Conservation (phyloP, 2,888 invertebrate species). For the Eupithecia vulgata region DNA sequence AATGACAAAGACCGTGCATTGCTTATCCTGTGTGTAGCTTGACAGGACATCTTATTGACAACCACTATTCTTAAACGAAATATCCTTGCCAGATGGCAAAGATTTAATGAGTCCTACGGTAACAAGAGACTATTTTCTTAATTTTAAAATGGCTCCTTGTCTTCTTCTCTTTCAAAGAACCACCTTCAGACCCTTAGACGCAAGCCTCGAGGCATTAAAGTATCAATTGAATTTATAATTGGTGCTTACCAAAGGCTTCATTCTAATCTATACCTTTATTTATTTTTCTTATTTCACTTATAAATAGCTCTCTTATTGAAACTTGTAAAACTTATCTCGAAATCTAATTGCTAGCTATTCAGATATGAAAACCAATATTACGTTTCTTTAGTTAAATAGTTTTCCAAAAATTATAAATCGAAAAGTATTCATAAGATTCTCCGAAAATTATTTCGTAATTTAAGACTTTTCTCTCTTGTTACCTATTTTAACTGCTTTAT, state of each 20-base stretch:
- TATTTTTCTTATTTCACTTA: not conserved
- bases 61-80: no score
- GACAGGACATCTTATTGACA: no score
- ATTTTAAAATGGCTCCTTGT: no score
- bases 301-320: not conserved
- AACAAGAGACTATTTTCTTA: no score
- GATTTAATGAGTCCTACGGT: no score
- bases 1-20: no score
- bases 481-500: not conserved
- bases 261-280: not conserved
- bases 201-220: not conserved
- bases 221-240: conserved; percentile 2
- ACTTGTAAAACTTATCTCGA: not conserved
- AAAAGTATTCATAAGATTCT: not conserved
- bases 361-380: not conserved
- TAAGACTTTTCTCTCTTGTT: not conserved
- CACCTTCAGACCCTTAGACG: not conserved
- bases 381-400: not conserved
- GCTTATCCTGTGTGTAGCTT: no score
- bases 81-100: no score
- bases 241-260: not conserved
- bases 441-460: not conserved
- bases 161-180: no score
- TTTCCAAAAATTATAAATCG: not conserved
- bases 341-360: not conserved